Base-by-base conservation (phyloP, 2,888 invertebrate species). In the Hermaeophaga mercurialis region DNA sequence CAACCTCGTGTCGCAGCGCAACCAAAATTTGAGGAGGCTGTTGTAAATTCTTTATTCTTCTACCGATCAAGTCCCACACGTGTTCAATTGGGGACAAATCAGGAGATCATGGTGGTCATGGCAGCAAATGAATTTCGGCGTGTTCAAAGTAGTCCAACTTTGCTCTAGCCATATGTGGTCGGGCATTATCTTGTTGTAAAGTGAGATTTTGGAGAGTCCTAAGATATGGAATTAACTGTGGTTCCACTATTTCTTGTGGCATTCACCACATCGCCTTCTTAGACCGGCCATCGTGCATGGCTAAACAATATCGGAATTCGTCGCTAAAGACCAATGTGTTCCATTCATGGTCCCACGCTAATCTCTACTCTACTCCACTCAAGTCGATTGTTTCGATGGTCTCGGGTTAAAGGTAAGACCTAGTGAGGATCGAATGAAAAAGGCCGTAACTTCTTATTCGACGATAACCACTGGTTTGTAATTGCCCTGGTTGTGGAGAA, bases 221-320 rank as follows among this genome's bases (percentile, higher is more conserved):
- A 38, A 38, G 1, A 17, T 38, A 38, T 15, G 38, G 38, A 6
- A 38, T 1, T 11, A 38, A 18, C 5, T 15, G 18, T 38, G 38
- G 15, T n/a, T 38, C 17, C 9, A 38, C 4, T 17, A 14, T 3
- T 15, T 38, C 38, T 18, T 15, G 3, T 8, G 38, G 8, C 38
- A 1, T 38, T 38, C 6, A 17, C 38, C 38, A 38, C 38, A n/a
- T 38, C 15, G 15, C 18, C 38, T 38, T 38, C 38, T 38, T 12
- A 38, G 4, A 1, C 1, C 17, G n/a, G n/a, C n/a, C 38, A 38
- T 38, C 38, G 18, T 17, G 1, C 38, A 14, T 17, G n/a, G n/a
- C n/a, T n/a, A n/a, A n/a, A n/a, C n/a, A n/a, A n/a, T n/a, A n/a
- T n/a, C n/a, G n/a, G n/a, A n/a, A n/a, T n/a, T n/a, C n/a, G n/a